Evolutionary conservation across 2,113 vertebrate genomes (phyloP).

Genomic region (Marmota flaviventris): DNA sequence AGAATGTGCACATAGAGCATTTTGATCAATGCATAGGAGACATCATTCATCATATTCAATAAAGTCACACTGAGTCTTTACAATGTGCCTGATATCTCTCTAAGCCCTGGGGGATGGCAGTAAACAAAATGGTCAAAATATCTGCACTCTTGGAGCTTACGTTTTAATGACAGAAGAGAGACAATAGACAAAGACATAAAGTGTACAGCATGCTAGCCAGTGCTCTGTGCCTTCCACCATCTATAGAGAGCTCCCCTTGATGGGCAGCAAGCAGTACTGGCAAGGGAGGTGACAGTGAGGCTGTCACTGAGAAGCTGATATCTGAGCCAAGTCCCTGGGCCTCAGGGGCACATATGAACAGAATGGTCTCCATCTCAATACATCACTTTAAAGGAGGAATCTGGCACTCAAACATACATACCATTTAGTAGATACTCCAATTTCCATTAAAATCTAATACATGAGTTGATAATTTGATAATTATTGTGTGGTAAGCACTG

Average conservation of each 20-base stretch:
- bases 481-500: not conserved
- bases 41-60: not conserved
- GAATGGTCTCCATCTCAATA: not conserved
- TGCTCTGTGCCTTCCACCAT: not conserved
- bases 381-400: not conserved
- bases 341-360: not conserved
- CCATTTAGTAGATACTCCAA: not conserved
- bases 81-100: not conserved
- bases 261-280: not conserved
- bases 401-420: not conserved
- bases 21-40: not conserved
- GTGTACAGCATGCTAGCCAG: not conserved
- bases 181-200: not conserved
- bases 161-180: not conserved
- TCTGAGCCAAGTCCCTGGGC: not conserved
- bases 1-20: not conserved
- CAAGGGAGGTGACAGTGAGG: not conserved
- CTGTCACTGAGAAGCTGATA: not conserved
- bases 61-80: not conserved
- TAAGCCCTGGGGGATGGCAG: not conserved
- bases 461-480: not conserved
- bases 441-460: not conserved
- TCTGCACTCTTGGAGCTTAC: not conserved
- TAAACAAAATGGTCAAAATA: not conserved
- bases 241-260: not conserved